These are phyloP conservation scores for Oryzias woworae DNA, from an alignment of 2,113 vertebrate species.

Conservation along the genomic window DNA sequence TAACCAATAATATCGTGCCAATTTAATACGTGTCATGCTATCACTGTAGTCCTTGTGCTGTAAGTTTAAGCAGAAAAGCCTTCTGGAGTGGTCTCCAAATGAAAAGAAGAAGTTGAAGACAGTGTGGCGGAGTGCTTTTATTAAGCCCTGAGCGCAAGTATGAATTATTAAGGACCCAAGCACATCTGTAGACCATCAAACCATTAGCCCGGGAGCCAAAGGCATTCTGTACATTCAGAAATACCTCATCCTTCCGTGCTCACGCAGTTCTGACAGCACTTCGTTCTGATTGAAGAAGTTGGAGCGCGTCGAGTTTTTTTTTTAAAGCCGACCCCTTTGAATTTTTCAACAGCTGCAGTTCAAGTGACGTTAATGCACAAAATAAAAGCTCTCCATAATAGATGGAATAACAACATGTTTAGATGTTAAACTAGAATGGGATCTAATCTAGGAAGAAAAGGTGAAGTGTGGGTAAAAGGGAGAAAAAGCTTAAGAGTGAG, in stretches of 20 bases:
- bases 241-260: constrained; percentile 42
- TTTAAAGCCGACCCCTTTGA: constrained; percentile 58
- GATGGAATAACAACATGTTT: constrained; percentile 72
- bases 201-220: constrained; percentile 72
- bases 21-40: constrained; percentile 33
- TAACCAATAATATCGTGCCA: constrained; percentile 24
- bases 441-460: constrained; percentile 32
- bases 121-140: constrained; percentile 58
- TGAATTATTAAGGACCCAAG: constrained; percentile 75
- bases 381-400: constrained; percentile 59
- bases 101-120: constrained; percentile 36
- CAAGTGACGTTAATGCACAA: constrained; percentile 62
- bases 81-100: constrained; percentile 19
- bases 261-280: constrained; percentile 46
- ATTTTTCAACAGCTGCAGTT: constrained; percentile 70
- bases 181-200: constrained; percentile 73
- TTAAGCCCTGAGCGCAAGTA: constrained; percentile 57
- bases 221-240: constrained; percentile 62
- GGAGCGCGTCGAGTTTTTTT: constrained; percentile 23
- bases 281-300: constrained; percentile 63
- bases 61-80: constrained; percentile 11
- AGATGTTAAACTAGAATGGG: constrained; percentile 38
- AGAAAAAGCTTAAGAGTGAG: constrained; percentile 10
- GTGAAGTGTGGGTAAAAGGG: background rate
- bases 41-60: constrained; percentile 10